Evolutionary conservation across 2,113 vertebrate species (phyloP).

Genomic region (Balaenoptera acutorostrata): DNA sequence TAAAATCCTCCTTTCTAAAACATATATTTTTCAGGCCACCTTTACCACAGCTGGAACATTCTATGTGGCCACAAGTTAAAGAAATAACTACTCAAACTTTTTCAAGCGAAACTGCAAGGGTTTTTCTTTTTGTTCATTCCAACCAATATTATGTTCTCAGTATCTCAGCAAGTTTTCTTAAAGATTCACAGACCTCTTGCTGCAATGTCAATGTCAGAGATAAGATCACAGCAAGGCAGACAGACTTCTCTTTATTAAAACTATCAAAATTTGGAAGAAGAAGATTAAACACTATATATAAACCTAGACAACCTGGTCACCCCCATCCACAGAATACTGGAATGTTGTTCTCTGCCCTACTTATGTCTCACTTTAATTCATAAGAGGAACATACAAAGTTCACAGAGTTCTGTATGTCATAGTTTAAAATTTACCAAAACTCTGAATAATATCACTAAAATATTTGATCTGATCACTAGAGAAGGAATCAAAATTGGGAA

Average conservation of each 20-base stretch:
- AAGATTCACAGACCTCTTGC: not conserved
- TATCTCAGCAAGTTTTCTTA: not conserved
- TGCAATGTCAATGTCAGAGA: not conserved
- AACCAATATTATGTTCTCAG: not conserved
- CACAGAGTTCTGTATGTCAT: not conserved
- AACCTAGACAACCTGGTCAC: not conserved
- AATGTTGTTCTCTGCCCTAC: not conserved
- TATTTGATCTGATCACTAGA: not conserved
- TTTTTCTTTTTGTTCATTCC: not conserved
- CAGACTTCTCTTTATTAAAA: slow-evolving; percentile 9
- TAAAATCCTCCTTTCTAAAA: not conserved
- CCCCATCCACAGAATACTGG: not conserved
- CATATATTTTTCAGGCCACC: not conserved
- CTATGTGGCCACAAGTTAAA: not conserved
- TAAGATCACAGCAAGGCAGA: not conserved
- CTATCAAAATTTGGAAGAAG: not conserved
- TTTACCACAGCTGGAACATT: not conserved
- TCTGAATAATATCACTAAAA: not conserved
- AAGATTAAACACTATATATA: not conserved
- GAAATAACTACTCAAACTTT: not conserved
- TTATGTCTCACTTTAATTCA: not conserved
- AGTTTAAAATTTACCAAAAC: not conserved
- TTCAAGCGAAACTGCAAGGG: not conserved
- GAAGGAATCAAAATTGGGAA: not conserved
- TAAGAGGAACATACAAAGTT: not conserved